Evolutionary conservation across 2,888 invertebrate genomes (phyloP).

Genomic region (Ophraella communa): DNA sequence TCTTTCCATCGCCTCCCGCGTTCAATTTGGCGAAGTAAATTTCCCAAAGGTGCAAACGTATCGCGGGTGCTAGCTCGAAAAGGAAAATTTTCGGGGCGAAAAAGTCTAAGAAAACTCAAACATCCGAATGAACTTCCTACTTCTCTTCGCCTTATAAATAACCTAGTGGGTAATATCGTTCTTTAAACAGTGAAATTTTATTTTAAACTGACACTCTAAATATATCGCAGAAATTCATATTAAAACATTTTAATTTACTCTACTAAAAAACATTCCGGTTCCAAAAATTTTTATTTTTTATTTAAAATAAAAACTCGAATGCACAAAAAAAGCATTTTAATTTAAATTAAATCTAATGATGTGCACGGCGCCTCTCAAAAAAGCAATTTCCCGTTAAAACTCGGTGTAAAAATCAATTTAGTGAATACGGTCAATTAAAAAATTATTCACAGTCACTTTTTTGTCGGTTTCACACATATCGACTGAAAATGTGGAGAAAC

Average conservation of each 20-base stretch:
- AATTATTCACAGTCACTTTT: constrained; percentile 39
- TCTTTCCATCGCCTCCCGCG: constrained; percentile 39
- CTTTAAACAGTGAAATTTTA: not conserved
- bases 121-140: not conserved
- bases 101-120: constrained; percentile 8
- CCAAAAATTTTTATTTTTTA: not conserved
- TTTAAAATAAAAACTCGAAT: not conserved
- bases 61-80: constrained; percentile 24
- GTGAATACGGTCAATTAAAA: constrained; percentile 39
- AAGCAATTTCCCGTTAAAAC: constrained; percentile 29
- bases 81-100: constrained; percentile 22
- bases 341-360: constrained; percentile 20
- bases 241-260: too few species aligned
- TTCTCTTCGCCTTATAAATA: not conserved
- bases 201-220: not conserved
- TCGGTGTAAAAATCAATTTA: constrained; percentile 37
- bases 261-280: not conserved
- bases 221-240: too few species aligned
- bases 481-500: constrained; percentile 31
- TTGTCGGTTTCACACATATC: constrained; percentile 33
- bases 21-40: constrained; percentile 48
- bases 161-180: not conserved
- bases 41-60: constrained; percentile 51
- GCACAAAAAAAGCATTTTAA: constrained; percentile 5
- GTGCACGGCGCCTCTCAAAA: constrained; percentile 15